Conservation (phyloP, 2,797 vertebrate species). For the Poecilia wingei region DNA sequence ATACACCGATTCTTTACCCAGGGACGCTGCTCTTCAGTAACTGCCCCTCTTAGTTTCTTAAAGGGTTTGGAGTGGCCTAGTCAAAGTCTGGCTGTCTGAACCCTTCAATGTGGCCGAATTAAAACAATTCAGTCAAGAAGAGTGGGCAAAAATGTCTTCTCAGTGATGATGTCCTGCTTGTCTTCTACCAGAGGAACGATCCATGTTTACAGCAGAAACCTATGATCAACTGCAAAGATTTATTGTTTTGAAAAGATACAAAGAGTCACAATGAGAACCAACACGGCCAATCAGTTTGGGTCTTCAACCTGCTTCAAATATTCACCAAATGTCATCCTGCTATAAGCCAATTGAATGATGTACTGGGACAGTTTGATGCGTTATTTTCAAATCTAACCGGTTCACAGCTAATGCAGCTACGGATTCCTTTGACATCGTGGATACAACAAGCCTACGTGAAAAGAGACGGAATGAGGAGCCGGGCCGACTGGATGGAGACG, state of each 20-base stretch:
- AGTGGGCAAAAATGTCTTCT: neutral
- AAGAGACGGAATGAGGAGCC: constrained; percentile 39
- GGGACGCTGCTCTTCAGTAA: neutral
- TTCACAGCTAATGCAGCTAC: constrained; percentile 58
- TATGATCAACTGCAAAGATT: neutral
- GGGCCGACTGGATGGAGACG: constrained; percentile 54
- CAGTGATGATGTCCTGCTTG: neutral
- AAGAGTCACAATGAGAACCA: neutral
- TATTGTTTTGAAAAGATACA: neutral
- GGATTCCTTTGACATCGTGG: constrained; percentile 63
- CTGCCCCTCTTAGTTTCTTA: neutral
- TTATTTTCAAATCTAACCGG: too few relatives aligned
- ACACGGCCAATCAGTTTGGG: neutral
- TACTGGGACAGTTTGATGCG: neutral
- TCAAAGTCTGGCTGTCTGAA: neutral
- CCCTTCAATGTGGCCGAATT: neutral
- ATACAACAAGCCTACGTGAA: constrained; percentile 21
- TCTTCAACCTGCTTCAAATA: neutral
- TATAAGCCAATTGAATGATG: neutral
- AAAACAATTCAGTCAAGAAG: neutral
- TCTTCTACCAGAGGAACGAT: neutral
- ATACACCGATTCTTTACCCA: neutral
- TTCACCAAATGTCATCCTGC: neutral
- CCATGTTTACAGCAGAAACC: neutral
- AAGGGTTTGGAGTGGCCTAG: neutral